phyloP scores from a whole-genome alignment of 2,113 vertebrate species.

The Pygoscelis adeliae region DNA sequence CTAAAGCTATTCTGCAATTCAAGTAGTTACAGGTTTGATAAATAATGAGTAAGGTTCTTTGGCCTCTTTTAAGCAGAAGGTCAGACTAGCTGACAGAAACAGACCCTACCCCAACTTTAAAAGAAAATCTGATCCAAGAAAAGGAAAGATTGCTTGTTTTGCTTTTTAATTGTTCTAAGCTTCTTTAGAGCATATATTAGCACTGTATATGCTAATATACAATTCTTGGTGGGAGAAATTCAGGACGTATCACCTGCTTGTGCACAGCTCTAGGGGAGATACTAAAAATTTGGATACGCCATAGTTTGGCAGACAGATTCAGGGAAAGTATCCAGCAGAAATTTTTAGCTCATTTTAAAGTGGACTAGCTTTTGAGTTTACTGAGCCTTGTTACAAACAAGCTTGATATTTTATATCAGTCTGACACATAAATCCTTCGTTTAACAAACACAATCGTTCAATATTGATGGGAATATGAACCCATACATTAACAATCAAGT shows the following conservation, averaged over 20 bases:
- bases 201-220: neutral
- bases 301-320: neutral
- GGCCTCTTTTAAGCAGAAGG: neutral
- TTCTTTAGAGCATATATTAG: neutral
- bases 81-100: neutral
- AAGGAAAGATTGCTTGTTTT: neutral
- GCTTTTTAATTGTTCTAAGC: neutral
- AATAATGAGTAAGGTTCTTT: neutral
- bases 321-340: neutral
- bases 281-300: neutral
- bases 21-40: neutral
- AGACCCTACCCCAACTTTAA: neutral
- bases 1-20: neutral
- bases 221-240: neutral
- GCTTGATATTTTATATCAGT: neutral
- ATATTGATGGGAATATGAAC: neutral
- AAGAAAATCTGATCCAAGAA: neutral
- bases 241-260: neutral
- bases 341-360: neutral
- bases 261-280: neutral
- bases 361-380: neutral
- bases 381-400: neutral
- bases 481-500: neutral
- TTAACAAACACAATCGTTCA: neutral
- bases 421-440: neutral